Evolutionary conservation across 2,113 vertebrate genomes (phyloP).

Genomic region (Hystrix brachyura): DNA sequence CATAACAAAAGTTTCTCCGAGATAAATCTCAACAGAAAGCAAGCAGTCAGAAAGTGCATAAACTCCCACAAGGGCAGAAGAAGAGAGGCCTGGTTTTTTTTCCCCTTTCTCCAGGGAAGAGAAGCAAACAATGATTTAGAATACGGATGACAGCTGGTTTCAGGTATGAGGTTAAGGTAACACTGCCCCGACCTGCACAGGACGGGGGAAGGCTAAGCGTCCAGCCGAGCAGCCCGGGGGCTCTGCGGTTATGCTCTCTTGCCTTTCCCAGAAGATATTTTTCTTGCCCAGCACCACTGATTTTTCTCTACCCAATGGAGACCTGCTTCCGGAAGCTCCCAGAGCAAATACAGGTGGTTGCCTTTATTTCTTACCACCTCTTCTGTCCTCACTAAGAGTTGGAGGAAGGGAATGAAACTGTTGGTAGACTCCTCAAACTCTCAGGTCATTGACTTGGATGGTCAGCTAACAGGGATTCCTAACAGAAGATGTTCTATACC

Average conservation of each 20-base stretch:
- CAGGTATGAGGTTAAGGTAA: accelerated
- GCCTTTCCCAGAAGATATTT: not conserved
- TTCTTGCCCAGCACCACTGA: not conserved
- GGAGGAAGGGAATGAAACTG: not conserved
- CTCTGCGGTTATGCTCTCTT: not conserved
- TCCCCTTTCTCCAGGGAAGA: not conserved
- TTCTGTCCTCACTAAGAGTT: not conserved
- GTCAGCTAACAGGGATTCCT: not conserved
- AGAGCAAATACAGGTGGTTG: not conserved
- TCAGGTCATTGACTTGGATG: not conserved
- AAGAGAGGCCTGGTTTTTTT: not conserved
- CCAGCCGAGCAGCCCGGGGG: not conserved
- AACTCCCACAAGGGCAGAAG: not conserved
- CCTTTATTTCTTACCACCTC: not conserved
- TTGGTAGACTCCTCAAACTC: not conserved
- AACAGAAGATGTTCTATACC: not conserved
- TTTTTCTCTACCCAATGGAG: not conserved
- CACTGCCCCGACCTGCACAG: not conserved
- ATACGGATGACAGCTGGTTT: not conserved
- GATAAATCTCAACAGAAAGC: not conserved
- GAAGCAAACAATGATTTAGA: not conserved
- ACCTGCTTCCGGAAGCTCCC: not conserved
- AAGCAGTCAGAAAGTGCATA: not conserved
- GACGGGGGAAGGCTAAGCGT: no score
- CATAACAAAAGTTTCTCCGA: not conserved